A percentile compares a stretch with the other conserved stretches of the same genome.
phyloP scores from a whole-genome alignment of 1,140 invertebrate genomes.

The Theocolax elegans region DNA sequence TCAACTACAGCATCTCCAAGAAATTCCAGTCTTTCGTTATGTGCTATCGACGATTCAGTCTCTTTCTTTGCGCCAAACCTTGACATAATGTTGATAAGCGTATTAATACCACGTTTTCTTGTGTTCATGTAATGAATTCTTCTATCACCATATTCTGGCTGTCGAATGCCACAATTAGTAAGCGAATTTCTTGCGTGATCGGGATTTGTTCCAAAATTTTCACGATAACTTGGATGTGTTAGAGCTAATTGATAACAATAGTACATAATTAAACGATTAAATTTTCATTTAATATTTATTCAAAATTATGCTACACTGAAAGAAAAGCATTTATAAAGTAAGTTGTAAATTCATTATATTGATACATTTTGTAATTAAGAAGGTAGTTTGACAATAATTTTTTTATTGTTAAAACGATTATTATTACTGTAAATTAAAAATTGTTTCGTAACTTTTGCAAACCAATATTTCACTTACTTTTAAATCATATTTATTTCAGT shows the following conservation, averaged over 20 bases:
- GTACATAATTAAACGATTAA: no score
- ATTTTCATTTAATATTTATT: no score
- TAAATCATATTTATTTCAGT: no score
- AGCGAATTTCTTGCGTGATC: conserved; percentile 95
- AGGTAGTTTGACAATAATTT: no score
- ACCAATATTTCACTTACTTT: no score
- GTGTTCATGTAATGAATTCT: conserved; percentile 94
- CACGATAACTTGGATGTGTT: conserved; percentile 96
- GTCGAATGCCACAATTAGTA: conserved; percentile 95
- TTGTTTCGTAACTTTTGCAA: no score
- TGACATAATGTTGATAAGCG: conserved; percentile 97
- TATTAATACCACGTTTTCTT: conserved; percentile 95
- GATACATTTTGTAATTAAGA: no score
- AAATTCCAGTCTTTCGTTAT: conserved; percentile 97
- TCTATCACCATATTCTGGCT: conserved; percentile 94
- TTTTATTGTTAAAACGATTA: no score
- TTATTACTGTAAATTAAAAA: no score
- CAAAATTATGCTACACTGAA: no score
- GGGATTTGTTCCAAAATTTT: conserved; percentile 95
- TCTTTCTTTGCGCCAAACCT: conserved; percentile 89
- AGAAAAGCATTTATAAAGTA: no score
- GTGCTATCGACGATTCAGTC: conserved; percentile 92
- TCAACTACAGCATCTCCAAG: conserved; percentile 98
- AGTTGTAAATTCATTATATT: no score
- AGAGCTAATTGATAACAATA: conserved; percentile 72